These are phyloP conservation scores for Tympanoctomys barrerae DNA, from an alignment of 2,797 vertebrate genomes.

Conservation along the genomic window DNA sequence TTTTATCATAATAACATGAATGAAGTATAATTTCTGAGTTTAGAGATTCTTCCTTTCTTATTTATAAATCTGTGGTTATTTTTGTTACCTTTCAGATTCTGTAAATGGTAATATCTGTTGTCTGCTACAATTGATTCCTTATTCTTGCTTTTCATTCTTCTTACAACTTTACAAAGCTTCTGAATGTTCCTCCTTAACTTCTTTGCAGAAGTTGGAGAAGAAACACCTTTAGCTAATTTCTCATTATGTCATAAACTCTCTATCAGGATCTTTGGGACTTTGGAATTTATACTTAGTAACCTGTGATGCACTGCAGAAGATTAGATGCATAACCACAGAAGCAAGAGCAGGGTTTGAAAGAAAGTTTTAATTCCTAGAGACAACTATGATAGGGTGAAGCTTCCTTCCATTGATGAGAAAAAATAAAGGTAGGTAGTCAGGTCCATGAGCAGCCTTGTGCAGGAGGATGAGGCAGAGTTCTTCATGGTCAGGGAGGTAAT, in stretches of 20 bases:
- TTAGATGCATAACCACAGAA: not conserved
- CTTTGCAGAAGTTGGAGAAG: constrained; percentile 31
- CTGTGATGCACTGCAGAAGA: not conserved
- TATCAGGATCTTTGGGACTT: not conserved
- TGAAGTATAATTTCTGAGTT: constrained; percentile 45
- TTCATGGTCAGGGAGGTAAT: not conserved
- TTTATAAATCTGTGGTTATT: constrained; percentile 50
- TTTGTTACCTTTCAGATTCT: constrained; percentile 42
- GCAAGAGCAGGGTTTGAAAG: constrained; percentile 2
- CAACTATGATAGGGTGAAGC: not conserved
- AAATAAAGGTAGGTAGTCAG: constrained; percentile 26
- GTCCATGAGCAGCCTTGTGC: not conserved
- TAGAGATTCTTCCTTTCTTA: constrained; percentile 25
- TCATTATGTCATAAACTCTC: constrained; percentile 5
- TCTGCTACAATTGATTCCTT: constrained; percentile 8
- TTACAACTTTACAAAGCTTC: constrained; percentile 25
- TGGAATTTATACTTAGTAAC: constrained; percentile 24
- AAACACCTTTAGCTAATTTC: constrained; percentile 29
- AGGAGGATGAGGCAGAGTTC: not conserved
- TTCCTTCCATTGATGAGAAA: not conserved
- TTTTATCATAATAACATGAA: constrained; percentile 14
- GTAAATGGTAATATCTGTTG: constrained; percentile 15
- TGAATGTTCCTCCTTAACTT: not conserved
- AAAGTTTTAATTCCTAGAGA: constrained; percentile 34
- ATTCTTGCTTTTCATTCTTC: constrained; percentile 32